Percentiles rank a stretch among this genome's conserved stretches.
phyloP scores from a whole-genome alignment of 2,113 vertebrate species.

The Stomatorhinus ivindoensis region DNA sequence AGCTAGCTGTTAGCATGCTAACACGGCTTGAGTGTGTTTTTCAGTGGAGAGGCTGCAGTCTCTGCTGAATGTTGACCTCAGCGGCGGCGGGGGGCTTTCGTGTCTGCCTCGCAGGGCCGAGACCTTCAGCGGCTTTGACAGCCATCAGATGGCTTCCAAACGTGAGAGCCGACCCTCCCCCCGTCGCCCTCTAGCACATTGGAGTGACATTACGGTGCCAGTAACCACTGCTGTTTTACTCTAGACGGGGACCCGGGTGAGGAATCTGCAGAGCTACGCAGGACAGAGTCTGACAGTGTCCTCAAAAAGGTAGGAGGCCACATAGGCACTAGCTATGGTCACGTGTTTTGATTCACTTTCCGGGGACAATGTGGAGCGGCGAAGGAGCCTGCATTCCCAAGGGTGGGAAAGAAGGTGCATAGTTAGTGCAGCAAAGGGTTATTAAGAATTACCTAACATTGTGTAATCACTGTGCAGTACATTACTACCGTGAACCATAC shows the following conservation, averaged over 20 bases:
- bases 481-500: neutral
- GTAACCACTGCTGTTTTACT: constrained; percentile 5
- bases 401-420: neutral
- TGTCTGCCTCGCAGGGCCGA: constrained; percentile 81
- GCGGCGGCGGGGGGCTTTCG: constrained; percentile 59
- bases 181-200: neutral
- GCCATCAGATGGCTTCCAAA: constrained; percentile 82
- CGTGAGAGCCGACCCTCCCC: constrained; percentile 47
- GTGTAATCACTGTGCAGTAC: neutral
- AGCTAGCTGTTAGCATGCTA: neutral
- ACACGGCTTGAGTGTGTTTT: constrained; percentile 12
- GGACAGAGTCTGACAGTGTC: constrained; percentile 83
- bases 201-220: neutral
- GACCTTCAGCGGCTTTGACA: constrained; percentile 89
- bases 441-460: neutral
- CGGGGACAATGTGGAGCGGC: neutral
- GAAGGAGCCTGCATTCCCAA: neutral
- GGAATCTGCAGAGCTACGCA: constrained; percentile 74
- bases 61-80: constrained; percentile 65
- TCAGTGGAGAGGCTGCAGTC: constrained; percentile 75
- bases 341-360: neutral
- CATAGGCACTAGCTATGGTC: neutral
- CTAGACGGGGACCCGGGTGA: constrained; percentile 77
- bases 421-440: neutral
- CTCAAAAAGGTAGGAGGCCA: constrained; percentile 72